These are phyloP conservation scores for Bombylius discolor DNA, from an alignment of 2,888 invertebrate genomes.

Conservation along the genomic window DNA sequence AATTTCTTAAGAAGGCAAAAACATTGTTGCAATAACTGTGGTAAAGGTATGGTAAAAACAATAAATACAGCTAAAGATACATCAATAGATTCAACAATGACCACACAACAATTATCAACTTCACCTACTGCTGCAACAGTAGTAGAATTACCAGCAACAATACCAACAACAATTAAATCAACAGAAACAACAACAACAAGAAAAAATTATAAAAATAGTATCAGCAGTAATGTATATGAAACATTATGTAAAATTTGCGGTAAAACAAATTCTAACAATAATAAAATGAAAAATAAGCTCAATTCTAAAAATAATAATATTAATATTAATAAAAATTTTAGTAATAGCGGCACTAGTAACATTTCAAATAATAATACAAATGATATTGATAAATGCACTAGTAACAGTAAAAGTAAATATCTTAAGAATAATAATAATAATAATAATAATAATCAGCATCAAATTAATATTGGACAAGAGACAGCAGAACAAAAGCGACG, in stretches of 20 bases:
- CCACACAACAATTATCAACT: not conserved
- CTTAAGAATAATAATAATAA: too few species aligned
- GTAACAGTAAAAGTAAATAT: slow-evolving; percentile 1
- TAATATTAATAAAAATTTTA: not conserved
- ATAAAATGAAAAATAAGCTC: not conserved
- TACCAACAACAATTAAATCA: too few species aligned
- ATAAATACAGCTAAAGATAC: not conserved
- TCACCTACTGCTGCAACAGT: not conserved
- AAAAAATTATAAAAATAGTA: not conserved
- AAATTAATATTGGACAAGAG: too few species aligned
- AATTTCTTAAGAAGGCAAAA: not conserved
- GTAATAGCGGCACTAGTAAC: too few species aligned
- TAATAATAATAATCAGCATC: too few species aligned
- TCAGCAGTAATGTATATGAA: not conserved
- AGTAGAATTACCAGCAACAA: too few species aligned
- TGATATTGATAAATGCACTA: not conserved
- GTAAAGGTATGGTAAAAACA: not conserved
- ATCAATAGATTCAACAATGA: too few species aligned
- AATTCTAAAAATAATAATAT: too few species aligned
- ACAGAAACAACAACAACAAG: too few species aligned
- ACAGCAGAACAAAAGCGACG: not conserved
- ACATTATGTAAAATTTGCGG: not conserved
- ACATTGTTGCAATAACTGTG: not conserved
- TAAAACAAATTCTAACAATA: not conserved
- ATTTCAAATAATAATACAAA: not conserved